Evolutionary conservation across 2,888 invertebrate genomes (phyloP).

Genomic region (Euzetes globulus): DNA sequence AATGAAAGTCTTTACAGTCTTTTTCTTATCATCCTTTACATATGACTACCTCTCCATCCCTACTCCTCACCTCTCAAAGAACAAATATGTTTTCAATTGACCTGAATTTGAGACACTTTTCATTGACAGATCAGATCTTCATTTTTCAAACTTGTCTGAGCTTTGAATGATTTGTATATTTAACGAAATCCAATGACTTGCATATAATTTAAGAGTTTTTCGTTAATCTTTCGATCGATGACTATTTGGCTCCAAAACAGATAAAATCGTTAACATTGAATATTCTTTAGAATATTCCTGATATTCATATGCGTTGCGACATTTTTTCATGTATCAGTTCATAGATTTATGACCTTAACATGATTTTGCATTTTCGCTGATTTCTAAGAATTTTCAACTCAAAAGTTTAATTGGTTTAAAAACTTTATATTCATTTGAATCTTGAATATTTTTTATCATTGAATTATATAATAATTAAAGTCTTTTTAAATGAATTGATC

Average conservation of each 20-base stretch:
- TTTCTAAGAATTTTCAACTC: neutral
- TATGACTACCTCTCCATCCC: neutral
- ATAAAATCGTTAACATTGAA: neutral
- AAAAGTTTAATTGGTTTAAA: too few species aligned
- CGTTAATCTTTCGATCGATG: too few species aligned
- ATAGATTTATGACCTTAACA: neutral
- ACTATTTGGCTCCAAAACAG: too few species aligned
- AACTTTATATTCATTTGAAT: too few species aligned
- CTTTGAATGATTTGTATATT: too few species aligned
- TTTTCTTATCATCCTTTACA: neutral
- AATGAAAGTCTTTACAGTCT: neutral
- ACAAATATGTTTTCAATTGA: constrained; percentile 6
- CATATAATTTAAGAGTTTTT: too few species aligned
- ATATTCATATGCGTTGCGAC: neutral
- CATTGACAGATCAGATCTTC: neutral
- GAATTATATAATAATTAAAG: too few species aligned
- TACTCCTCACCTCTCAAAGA: neutral
- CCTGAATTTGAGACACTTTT: constrained; percentile 5
- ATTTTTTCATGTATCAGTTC: neutral
- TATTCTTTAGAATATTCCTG: neutral
- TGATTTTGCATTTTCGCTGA: neutral
- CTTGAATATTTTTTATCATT: too few species aligned
- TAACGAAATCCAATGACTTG: too few species aligned
- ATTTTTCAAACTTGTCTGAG: too few species aligned
- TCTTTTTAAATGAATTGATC: too few species aligned